A percentile compares a stretch with the other conserved stretches of the same genome.
Evolutionary conservation across 92 coral and sea anemone genomes (phyloP).

Genomic region (Epizoanthus fatuus): DNA sequence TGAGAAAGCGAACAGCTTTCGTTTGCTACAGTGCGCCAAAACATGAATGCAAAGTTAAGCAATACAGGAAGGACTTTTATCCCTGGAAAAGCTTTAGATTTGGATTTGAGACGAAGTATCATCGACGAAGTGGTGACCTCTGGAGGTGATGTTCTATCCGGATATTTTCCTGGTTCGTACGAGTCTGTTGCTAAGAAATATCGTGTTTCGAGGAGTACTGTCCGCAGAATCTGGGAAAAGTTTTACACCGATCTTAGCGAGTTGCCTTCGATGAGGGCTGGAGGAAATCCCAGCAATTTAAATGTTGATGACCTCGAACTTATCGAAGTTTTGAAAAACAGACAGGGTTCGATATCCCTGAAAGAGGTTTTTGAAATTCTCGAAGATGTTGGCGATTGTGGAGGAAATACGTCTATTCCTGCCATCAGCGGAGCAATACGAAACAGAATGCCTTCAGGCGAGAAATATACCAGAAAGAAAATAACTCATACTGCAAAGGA

Average conservation of each 20-base stretch:
- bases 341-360: not conserved
- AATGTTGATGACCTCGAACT: not conserved
- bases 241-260: too few relatives aligned
- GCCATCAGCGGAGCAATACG: too few relatives aligned
- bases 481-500: conserved; percentile 18
- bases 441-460: too few relatives aligned
- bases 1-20: too few relatives aligned
- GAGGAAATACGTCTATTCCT: too few relatives aligned
- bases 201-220: not conserved
- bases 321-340: not conserved
- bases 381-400: too few relatives aligned
- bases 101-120: not conserved
- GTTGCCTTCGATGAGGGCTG: not conserved
- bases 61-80: not conserved
- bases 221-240: too few relatives aligned
- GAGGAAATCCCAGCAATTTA: not conserved
- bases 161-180: not conserved
- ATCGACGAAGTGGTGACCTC: not conserved
- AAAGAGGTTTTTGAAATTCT: not conserved
- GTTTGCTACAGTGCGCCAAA: not conserved
- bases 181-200: not conserved
- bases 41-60: not conserved
- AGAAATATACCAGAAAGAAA: conserved; percentile 28
- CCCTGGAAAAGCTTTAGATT: not conserved
- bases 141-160: not conserved